phyloP scores from a whole-genome alignment of 2,888 invertebrate species.

The Acronicta aceris region DNA sequence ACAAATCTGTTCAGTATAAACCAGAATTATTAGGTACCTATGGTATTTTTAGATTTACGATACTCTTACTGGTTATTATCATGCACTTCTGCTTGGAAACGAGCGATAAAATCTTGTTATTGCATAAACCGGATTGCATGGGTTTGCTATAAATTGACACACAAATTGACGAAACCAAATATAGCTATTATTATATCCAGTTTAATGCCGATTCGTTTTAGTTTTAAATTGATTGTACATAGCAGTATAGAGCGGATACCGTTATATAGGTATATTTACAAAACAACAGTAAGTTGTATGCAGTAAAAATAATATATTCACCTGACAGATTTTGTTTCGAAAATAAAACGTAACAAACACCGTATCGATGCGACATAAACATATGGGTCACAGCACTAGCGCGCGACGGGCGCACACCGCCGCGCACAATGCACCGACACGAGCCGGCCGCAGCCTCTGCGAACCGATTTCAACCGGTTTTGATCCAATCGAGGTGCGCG shows the following conservation, averaged over 20 bases:
- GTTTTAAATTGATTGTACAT: constrained; percentile 23
- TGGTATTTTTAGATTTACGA: constrained; percentile 13
- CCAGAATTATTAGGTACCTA: constrained; percentile 3
- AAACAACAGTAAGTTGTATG: not conserved
- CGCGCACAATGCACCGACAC: constrained; percentile 74
- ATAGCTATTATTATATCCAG: constrained; percentile 64
- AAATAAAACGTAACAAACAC: constrained; percentile 22
- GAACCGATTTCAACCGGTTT: constrained; percentile 85
- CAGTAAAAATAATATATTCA: not conserved
- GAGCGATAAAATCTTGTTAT: constrained; percentile 24
- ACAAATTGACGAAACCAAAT: constrained; percentile 68
- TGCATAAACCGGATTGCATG: constrained; percentile 62
- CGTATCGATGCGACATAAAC: constrained; percentile 52
- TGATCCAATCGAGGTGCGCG: constrained; percentile 79
- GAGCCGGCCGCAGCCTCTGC: constrained; percentile 81
- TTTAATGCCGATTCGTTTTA: constrained; percentile 58
- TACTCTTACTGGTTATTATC: constrained; percentile 3
- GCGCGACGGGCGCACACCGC: constrained; percentile 49
- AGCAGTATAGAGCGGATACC: constrained; percentile 8
- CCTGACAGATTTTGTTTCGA: not conserved
- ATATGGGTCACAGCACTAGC: constrained; percentile 73
- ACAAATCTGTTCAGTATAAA: not conserved
- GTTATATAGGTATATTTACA: constrained; percentile 35
- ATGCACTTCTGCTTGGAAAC: constrained; percentile 36
- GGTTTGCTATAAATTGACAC: constrained; percentile 63